phyloP scores from a whole-genome alignment of 2,888 invertebrate species.

The Philonicus albiceps region DNA sequence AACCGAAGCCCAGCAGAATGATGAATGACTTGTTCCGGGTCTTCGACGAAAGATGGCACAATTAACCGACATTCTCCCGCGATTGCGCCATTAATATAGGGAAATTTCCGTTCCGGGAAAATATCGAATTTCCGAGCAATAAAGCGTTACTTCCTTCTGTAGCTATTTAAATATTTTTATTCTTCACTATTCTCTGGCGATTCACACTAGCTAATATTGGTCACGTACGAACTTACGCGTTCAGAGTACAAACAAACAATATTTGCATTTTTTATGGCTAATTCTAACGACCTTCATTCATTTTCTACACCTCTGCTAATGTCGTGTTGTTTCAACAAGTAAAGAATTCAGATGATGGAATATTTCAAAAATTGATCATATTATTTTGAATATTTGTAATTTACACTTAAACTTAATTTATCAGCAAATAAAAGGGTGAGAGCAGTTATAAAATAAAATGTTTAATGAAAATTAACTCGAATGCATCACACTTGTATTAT shows the following conservation, averaged over 20 bases:
- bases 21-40: slow-evolving; percentile 12
- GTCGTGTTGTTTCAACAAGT: background rate
- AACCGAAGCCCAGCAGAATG: background rate
- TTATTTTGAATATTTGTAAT: background rate
- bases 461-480: no score
- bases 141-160: background rate
- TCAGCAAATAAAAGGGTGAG: background rate
- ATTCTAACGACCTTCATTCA: background rate
- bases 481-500: no score
- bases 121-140: background rate
- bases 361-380: background rate
- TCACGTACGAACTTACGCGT: background rate
- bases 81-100: background rate
- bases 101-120: background rate
- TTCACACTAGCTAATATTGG: background rate
- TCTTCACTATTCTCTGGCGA: background rate
- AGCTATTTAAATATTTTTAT: background rate
- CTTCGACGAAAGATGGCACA: background rate
- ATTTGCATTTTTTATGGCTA: background rate
- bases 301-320: background rate
- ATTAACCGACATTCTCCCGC: background rate
- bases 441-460: no score
- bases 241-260: background rate
- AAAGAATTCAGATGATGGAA: background rate
- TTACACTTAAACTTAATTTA: background rate